Base-by-base conservation (phyloP, 2,113 vertebrate genomes). In the Protomyctophum bolini region DNA sequence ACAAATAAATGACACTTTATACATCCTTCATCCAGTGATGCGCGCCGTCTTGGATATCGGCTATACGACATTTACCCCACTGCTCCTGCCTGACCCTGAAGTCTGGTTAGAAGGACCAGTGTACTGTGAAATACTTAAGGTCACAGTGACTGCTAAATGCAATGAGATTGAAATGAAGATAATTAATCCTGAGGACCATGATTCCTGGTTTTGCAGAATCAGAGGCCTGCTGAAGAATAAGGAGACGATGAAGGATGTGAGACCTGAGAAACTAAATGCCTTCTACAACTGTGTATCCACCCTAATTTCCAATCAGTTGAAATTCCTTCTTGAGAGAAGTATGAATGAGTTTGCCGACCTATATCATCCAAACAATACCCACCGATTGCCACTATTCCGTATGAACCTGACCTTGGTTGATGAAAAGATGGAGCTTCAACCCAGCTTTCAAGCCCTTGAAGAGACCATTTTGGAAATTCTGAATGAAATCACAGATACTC, bases 281-380 rank as follows among this genome's bases (percentile, higher is more conserved):
- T 98, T 98, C 86, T 96, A 93, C 79, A 92, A 87, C 71, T 96
- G 94, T 83, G 95, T 94, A 60, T 89, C 93, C 56, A 94, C 91
- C 0, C 95, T 99, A 65, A 91, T 98, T 87, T 95, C 96, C 76
- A 98, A 95, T 88, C 96, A 99, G 98, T 49, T 99, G 79, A 98
- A 94, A 83, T 92, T 93, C 8, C 75, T 98, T 29, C 84, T 98
- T 82, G 87, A 84, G 71, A 91, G 85, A 89, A 95, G 91, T 0
- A 74, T 95, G 14, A 91, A 96, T 87, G 90, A 66, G 74, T 98
- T 95, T 89, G 94, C 96, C 56, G 79, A 84, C 49, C 84, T 95
- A 12, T 99, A 98, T 89, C 91, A 95, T 72, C 86, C 88, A 47
- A 59, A 80, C 62, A 87, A 93, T 72, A 58, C 70, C 58, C 69